Percentiles rank a stretch among this genome's conserved stretches.
Evolutionary conservation across 1,140 invertebrate species (phyloP).

Genomic region (Lamellibrachia luymesi): DNA sequence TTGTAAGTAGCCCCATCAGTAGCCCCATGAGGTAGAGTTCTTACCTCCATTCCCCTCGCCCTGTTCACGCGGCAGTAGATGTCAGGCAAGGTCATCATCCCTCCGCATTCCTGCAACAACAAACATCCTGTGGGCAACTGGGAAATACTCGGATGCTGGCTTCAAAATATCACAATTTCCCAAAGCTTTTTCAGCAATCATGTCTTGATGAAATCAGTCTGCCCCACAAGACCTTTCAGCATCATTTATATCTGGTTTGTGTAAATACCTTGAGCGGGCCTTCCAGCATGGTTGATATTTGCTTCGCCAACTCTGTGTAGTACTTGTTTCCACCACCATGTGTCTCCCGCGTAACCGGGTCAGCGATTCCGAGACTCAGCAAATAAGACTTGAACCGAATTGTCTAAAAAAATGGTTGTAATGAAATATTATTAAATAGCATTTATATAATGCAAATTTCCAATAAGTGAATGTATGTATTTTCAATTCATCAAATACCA

Average conservation of each 20-base stretch:
- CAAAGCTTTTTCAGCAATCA: too few relatives aligned
- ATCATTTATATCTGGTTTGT: too few relatives aligned
- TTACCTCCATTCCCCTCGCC: slow-evolving; percentile 62
- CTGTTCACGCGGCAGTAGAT: slow-evolving; percentile 93
- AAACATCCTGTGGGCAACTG: slow-evolving; percentile 22
- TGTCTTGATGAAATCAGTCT: too few relatives aligned
- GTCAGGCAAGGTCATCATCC: slow-evolving; percentile 95
- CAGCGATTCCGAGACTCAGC: slow-evolving; percentile 93
- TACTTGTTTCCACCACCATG: slow-evolving; percentile 86
- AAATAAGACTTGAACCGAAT: slow-evolving; percentile 93
- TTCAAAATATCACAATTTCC: too few relatives aligned
- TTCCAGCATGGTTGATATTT: slow-evolving; percentile 80
- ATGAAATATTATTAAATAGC: slow-evolving; percentile 13
- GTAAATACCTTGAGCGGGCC: slow-evolving; percentile 73
- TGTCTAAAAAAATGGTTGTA: slow-evolving; percentile 61
- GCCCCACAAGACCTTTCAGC: too few relatives aligned
- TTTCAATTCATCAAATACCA: background rate
- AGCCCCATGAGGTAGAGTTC: too few relatives aligned
- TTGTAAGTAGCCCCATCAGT: too few relatives aligned
- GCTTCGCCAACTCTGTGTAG: slow-evolving; percentile 80
- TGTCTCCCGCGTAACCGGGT: slow-evolving; percentile 88
- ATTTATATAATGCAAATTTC: too few relatives aligned
- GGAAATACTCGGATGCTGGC: too few relatives aligned
- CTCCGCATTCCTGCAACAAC: slow-evolving; percentile 75
- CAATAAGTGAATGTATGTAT: too few relatives aligned